Evolutionary conservation across 2,113 vertebrate species (phyloP).

Genomic region (Coptodon bakossiorum): DNA sequence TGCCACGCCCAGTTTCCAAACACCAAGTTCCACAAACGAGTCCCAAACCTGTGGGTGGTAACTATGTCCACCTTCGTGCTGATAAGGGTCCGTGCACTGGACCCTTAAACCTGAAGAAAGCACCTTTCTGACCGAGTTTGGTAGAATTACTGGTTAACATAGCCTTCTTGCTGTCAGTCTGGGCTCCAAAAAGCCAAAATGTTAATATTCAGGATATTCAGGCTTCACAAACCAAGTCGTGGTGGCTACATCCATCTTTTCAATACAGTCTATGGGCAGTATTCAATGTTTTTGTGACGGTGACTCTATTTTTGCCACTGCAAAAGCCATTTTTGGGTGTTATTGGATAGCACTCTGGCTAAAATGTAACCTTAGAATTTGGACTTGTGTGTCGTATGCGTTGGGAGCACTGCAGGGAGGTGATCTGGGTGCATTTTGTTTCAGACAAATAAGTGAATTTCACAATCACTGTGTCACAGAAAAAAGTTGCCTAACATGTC

Average conservation of each 20-base stretch:
- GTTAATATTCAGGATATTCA: not conserved
- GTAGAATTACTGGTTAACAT: not conserved
- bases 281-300: not conserved
- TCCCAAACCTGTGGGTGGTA: not conserved
- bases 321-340: not conserved
- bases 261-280: not conserved
- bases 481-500: not conserved
- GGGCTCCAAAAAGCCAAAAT: not conserved
- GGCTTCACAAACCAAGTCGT: not conserved
- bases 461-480: not conserved
- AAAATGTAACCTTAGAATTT: not conserved
- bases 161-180: not conserved
- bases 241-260: not conserved
- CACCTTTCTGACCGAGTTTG: not conserved
- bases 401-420: not conserved
- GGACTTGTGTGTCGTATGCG: not conserved
- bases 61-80: not conserved
- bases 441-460: not conserved
- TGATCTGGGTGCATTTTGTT: not conserved
- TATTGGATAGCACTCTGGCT: not conserved
- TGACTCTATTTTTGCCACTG: not conserved
- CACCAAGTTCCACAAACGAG: not conserved
- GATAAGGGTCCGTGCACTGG: not conserved
- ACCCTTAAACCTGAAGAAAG: not conserved
- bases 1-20: not conserved